A percentile compares a stretch with the other conserved stretches of the same genome.
These are phyloP conservation scores for Creontiades dilutus DNA, from an alignment of 2,888 invertebrate species.

Conservation along the genomic window DNA sequence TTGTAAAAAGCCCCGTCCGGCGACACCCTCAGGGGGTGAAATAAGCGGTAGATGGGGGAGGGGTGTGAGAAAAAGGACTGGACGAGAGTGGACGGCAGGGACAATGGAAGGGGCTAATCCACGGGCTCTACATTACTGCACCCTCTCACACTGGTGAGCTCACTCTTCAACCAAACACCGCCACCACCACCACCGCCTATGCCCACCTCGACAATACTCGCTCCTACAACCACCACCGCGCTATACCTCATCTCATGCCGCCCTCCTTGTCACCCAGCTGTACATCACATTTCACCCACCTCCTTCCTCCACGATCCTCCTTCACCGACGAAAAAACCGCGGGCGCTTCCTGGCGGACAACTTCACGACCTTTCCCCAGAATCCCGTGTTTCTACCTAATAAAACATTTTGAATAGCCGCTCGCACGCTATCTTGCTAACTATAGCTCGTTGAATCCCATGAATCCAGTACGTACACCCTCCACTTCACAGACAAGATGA, in stretches of 20 bases:
- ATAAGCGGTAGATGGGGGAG: neutral
- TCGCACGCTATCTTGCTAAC: constrained; percentile 31
- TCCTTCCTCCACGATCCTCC: neutral
- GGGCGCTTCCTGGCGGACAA: constrained; percentile 45
- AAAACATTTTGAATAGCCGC: constrained; percentile 41
- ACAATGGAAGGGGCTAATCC: constrained; percentile 46
- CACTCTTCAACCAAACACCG: neutral
- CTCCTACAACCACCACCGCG: neutral
- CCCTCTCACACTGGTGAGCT: neutral
- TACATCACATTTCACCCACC: neutral
- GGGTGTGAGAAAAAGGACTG: constrained; percentile 14
- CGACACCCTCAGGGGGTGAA: constrained; percentile 29
- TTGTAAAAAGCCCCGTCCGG: constrained; percentile 53
- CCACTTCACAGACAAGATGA: constrained; percentile 8
- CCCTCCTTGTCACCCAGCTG: neutral
- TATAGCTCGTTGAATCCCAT: constrained; percentile 28
- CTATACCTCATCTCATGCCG: neutral
- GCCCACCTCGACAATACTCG: neutral
- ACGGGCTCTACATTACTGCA: constrained; percentile 14
- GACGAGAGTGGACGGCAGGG: neutral
- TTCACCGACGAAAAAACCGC: neutral
- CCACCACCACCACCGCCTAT: neutral
- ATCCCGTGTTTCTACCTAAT: constrained; percentile 18
- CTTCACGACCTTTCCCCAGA: constrained; percentile 22
- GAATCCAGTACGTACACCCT: constrained; percentile 12